Evolutionary conservation across 2,113 vertebrate species (phyloP), one percentile per base, ranked within the genome.

Genomic region (Tichodroma muraria): DNA sequence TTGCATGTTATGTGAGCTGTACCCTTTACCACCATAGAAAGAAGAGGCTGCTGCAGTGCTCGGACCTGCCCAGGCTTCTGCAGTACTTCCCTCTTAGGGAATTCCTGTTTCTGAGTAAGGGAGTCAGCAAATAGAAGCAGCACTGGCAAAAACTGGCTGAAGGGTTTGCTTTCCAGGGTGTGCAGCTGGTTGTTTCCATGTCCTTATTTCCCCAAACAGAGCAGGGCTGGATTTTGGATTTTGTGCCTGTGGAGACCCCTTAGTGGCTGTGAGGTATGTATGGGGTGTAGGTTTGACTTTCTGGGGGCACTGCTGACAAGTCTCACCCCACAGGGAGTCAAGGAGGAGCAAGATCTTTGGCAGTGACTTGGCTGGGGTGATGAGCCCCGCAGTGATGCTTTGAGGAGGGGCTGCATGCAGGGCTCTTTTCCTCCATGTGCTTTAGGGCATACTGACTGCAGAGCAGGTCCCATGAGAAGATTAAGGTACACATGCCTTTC

Each of bases 21-120:
- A 44, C 14, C 19, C 15, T 80, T 73, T 40, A 28, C 30, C 4
- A 45, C 9, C 14, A 11, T 13, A 19, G n/a, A 31, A 28, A 15
- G 49, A 69, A 72, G 49, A 40, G 22, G 49, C 40, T 91, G 30
- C 27, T 2, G 3, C 31, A 47, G 64, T 66, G 35, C 37, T 86
- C 0, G 0, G 52, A 38, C 27, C 25, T 64, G 44, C 18, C 6
- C 0, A 0, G 60, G 44, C 47, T 79, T 20, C 10, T 54, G 44
- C 22, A 13, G 17, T 24, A 20, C 37, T 56, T 70, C 80, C 4
- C 7, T n/a, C 31, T 72, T 28, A 25, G 37, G 49, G 56, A 83
- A 69, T 53, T 53, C 31, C 37, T 40, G 13, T 40, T 69, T 76
- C 33, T 49, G 71, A 53, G 23, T 8, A 31, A 30, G 6, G 6